Percentiles rank a stretch among this genome's conserved stretches.
phyloP scores from a whole-genome alignment of 1,140 invertebrate species.

The Macrotrachela quadricornifera region DNA sequence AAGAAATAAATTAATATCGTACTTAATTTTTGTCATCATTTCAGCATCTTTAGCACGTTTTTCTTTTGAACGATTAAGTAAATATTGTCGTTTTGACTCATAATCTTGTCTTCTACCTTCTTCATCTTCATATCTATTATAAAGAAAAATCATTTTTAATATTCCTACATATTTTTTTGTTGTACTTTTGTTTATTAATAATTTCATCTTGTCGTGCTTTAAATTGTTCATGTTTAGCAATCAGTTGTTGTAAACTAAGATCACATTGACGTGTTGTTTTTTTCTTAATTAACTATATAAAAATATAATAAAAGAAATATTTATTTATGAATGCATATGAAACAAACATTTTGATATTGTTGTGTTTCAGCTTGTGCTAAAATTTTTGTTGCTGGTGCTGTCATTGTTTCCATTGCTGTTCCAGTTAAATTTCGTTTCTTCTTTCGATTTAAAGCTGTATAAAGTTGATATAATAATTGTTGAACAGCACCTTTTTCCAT shows the following conservation, averaged over 20 bases:
- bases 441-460: conserved; percentile 29
- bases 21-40: conserved; percentile 29
- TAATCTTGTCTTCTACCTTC: conserved; percentile 17
- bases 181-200: conserved; percentile 13
- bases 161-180: conserved; percentile 24
- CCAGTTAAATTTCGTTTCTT: conserved; percentile 28
- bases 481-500: conserved; percentile 25
- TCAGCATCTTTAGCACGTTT: conserved; percentile 23
- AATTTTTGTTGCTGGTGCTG: conserved; percentile 25
- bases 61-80: conserved; percentile 18
- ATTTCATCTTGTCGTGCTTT: too few relatives aligned
- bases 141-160: conserved; percentile 19
- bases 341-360: conserved; percentile 25
- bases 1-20: conserved; percentile 9
- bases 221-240: conserved; percentile 18
- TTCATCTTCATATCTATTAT: conserved; percentile 12
- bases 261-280: conserved; percentile 27
- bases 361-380: conserved; percentile 21
- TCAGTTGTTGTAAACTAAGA: conserved; percentile 21
- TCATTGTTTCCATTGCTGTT: conserved; percentile 30
- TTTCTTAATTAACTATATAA: conserved; percentile 23
- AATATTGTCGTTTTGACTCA: conserved; percentile 17
- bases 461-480: conserved; percentile 27
- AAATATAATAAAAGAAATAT: neutral
- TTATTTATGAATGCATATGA: neutral